A percentile compares a stretch with the other conserved stretches of the same genome.
Conservation (phyloP, 2,797 vertebrate species). For the Hoplostethus mediterraneus region DNA sequence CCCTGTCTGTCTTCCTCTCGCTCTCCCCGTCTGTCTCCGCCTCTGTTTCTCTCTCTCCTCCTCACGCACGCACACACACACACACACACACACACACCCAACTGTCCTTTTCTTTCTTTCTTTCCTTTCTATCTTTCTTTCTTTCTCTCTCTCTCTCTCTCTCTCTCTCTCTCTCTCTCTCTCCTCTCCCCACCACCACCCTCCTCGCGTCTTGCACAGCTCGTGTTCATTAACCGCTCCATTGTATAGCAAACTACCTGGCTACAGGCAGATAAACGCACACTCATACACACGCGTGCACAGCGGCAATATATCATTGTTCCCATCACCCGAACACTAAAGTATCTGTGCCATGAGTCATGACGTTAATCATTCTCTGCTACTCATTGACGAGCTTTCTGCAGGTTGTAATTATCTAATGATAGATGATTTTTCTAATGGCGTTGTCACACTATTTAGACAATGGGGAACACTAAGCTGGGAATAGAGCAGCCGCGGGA, state of each 20-base stretch:
- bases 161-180: background rate
- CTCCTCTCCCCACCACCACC: background rate
- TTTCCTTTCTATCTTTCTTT: background rate
- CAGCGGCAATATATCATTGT: slow-evolving; percentile 22
- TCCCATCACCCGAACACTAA: slow-evolving; percentile 33
- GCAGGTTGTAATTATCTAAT: slow-evolving; percentile 51
- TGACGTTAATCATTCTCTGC: slow-evolving; percentile 43
- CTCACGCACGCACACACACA: slow-evolving; percentile 20
- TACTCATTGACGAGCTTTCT: slow-evolving; percentile 53
- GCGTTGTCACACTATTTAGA: slow-evolving; percentile 44
- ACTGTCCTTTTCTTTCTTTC: background rate
- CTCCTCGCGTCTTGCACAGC: background rate
- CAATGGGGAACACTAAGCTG: slow-evolving; percentile 43
- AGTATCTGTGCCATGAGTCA: slow-evolving; percentile 40
- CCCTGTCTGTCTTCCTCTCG: slow-evolving; percentile 19
- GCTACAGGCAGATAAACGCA: slow-evolving; percentile 21
- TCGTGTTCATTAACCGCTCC: background rate
- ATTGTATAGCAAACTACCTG: background rate
- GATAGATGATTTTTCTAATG: slow-evolving; percentile 39
- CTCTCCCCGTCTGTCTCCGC: no score
- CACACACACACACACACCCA: slow-evolving; percentile 21
- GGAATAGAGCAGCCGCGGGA: slow-evolving; percentile 24
- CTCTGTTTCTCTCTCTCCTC: slow-evolving; percentile 37
- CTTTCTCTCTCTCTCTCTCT: background rate
- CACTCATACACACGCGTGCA: slow-evolving; percentile 5